Evolutionary conservation across 2,888 invertebrate genomes (phyloP).

Genomic region (Eledona agricola): DNA sequence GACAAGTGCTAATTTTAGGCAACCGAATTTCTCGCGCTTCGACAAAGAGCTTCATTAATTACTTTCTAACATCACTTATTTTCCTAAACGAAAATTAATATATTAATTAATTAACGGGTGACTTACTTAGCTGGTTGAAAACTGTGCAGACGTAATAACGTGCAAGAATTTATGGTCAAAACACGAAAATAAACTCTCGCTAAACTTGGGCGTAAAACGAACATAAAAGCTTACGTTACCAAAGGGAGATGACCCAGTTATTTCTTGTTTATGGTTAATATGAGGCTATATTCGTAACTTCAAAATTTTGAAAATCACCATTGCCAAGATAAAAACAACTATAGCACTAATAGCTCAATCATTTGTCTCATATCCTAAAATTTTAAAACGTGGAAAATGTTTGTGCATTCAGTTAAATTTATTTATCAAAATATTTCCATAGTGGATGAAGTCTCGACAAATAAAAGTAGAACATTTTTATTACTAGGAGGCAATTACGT

Average conservation of each 20-base stretch:
- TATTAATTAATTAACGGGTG: constrained; percentile 24
- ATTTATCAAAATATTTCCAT: no score
- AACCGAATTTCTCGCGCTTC: constrained; percentile 22
- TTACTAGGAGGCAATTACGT: no score
- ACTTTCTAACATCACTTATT: constrained; percentile 22
- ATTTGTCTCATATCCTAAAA: no score
- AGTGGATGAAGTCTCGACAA: no score
- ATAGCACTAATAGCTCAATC: no score
- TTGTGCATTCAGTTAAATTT: no score
- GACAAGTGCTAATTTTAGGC: no score
- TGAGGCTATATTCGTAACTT: no score
- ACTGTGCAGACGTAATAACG: constrained; percentile 11
- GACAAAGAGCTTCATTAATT: constrained; percentile 27
- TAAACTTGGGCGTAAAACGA: constrained; percentile 23
- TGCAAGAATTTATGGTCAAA: constrained; percentile 26
- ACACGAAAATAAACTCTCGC: constrained; percentile 25
- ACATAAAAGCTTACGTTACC: constrained; percentile 28
- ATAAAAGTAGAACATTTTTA: no score
- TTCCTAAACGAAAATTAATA: constrained; percentile 15
- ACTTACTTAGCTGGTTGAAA: constrained; percentile 3
- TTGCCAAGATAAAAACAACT: no score
- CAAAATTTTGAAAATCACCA: no score
- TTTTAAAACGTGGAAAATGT: no score
- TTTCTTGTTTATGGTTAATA: constrained; percentile 28
- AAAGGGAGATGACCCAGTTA: constrained; percentile 29